These are phyloP conservation scores for Bergia puertoricense DNA, from an alignment of 92 coral and sea anemone species.

Conservation along the genomic window DNA sequence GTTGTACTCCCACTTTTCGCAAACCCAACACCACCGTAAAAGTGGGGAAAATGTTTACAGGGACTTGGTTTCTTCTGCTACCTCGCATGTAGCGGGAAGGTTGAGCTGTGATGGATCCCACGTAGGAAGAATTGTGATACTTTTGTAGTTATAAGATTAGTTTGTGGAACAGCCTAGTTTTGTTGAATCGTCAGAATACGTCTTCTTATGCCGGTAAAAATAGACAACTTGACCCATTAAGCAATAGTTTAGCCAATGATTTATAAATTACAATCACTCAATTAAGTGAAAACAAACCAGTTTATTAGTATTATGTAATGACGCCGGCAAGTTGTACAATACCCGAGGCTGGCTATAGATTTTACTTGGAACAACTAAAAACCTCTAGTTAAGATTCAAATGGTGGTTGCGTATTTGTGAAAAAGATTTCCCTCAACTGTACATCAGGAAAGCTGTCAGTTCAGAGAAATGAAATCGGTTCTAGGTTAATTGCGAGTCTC, in stretches of 20 bases:
- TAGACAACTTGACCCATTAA: not conserved
- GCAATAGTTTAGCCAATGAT: not conserved
- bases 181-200: not conserved
- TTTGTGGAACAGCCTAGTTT: not conserved
- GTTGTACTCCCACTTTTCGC: not conserved
- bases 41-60: not conserved
- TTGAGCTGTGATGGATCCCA: not conserved
- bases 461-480: not conserved
- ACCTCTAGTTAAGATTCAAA: not conserved
- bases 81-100: not conserved
- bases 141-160: not conserved
- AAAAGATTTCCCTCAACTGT: not conserved
- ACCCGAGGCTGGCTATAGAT: not conserved
- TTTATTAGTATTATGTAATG: not conserved
- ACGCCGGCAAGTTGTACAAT: not conserved
- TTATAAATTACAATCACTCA: not conserved
- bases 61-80: not conserved
- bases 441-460: not conserved
- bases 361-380: not conserved
- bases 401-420: not conserved
- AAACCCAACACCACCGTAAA: not conserved
- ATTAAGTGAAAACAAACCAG: not conserved
- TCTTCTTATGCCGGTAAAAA: not conserved
- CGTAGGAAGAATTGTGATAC: not conserved
- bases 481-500: not conserved